phyloP scores from a whole-genome alignment of 2,113 vertebrate species.

The Protobothrops mucrosquamatus region DNA sequence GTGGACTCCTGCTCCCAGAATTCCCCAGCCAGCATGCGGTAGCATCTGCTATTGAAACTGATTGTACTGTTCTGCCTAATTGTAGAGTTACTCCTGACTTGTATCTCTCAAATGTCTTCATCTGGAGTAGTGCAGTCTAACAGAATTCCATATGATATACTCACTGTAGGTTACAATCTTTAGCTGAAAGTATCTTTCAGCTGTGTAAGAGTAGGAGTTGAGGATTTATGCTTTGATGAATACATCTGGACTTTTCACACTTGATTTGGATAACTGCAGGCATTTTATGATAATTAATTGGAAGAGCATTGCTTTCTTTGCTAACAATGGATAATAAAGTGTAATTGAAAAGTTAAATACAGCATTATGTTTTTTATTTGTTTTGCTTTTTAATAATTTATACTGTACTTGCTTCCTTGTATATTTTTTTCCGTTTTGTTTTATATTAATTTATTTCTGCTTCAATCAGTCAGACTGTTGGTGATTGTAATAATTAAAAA shows the following conservation, averaged over 20 bases:
- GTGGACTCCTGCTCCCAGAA: neutral
- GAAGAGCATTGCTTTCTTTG: neutral
- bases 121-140: neutral
- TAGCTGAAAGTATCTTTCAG: neutral
- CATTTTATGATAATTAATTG: neutral
- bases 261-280: neutral
- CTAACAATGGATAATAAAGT: neutral
- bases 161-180: neutral
- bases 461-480: neutral
- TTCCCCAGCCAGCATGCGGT: neutral
- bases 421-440: neutral
- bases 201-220: neutral
- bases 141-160: neutral
- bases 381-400: neutral
- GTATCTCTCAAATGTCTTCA: neutral
- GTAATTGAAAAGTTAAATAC: neutral
- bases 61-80: neutral
- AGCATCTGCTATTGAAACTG: neutral
- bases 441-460: neutral
- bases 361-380: neutral
- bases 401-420: neutral
- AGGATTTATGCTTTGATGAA: neutral
- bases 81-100: neutral
- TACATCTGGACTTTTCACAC: neutral
- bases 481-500: neutral